Percentiles rank a stretch among this genome's conserved stretches.
These are phyloP conservation scores for Tipula helvola DNA, from an alignment of 2,888 invertebrate genomes.

Conservation along the genomic window DNA sequence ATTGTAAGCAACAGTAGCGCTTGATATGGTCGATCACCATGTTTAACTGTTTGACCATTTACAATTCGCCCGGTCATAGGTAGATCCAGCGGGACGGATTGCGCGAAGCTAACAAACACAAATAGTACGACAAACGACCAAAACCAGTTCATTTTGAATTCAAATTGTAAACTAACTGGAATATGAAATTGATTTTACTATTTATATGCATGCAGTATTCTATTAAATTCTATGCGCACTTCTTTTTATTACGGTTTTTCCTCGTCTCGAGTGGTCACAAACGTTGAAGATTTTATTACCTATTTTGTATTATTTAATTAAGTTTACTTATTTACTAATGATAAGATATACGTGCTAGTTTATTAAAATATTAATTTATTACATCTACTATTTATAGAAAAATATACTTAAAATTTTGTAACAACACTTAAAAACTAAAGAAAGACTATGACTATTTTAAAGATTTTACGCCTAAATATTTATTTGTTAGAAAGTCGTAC, in stretches of 20 bases:
- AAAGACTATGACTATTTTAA: not conserved
- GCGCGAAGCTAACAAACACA: not conserved
- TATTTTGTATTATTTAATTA: not conserved
- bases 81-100: not conserved
- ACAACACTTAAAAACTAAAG: not conserved
- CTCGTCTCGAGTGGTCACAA: not conserved
- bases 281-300: not conserved
- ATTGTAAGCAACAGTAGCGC: not conserved
- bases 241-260: not conserved
- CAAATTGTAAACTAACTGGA: not conserved
- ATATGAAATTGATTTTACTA: not conserved
- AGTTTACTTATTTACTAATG: not conserved
- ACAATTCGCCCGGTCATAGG: not conserved
- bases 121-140: not conserved
- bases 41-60: not conserved
- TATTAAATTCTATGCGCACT: not conserved
- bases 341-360: not conserved
- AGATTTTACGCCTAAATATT: slow-evolving; percentile 12
- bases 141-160: not conserved
- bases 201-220: not conserved
- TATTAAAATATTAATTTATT: not conserved
- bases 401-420: not conserved
- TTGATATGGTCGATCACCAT: slow-evolving; percentile 4
- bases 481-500: slow-evolving; percentile 14
- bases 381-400: not conserved